These are phyloP conservation scores for Eulemur albifrons DNA, from an alignment of 2,797 vertebrate genomes.

Conservation along the genomic window DNA sequence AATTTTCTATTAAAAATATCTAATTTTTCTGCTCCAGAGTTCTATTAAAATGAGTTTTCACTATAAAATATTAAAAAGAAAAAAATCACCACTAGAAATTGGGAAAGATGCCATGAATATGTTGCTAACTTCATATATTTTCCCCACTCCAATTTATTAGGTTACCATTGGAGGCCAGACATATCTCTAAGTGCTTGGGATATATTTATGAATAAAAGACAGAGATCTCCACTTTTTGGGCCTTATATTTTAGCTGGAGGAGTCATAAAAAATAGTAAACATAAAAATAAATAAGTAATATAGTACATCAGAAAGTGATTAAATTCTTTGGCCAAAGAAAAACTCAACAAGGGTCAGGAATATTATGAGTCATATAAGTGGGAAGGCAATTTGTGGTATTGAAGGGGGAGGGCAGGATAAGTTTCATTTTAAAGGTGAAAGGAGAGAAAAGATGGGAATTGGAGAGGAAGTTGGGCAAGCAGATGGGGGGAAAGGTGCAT, in stretches of 20 bases:
- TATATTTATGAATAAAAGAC: not conserved
- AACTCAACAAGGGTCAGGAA: not conserved
- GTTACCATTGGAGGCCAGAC: not conserved
- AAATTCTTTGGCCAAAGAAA: not conserved
- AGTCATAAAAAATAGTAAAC: not conserved
- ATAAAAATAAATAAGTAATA: slow-evolving; percentile 1
- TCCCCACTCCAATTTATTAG: not conserved
- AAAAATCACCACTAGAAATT: not conserved
- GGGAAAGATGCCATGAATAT: not conserved
- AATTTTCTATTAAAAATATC: not conserved
- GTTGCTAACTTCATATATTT: not conserved
- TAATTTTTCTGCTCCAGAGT: not conserved
- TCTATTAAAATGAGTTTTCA: not conserved
- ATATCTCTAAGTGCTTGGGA: not conserved
- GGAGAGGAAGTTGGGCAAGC: not conserved
- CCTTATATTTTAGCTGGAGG: not conserved
- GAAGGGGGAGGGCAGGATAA: not conserved
- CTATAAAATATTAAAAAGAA: slow-evolving; percentile 1
- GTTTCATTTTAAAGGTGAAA: not conserved
- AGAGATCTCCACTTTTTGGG: not conserved
- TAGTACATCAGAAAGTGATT: not conserved
- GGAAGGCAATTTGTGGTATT: not conserved
- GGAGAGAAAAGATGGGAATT: not conserved
- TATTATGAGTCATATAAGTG: not conserved
- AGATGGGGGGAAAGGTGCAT: not conserved